A percentile compares a stretch with the other conserved stretches of the same genome.
phyloP scores from a whole-genome alignment of 2,888 invertebrate genomes.

The Troides helena region DNA sequence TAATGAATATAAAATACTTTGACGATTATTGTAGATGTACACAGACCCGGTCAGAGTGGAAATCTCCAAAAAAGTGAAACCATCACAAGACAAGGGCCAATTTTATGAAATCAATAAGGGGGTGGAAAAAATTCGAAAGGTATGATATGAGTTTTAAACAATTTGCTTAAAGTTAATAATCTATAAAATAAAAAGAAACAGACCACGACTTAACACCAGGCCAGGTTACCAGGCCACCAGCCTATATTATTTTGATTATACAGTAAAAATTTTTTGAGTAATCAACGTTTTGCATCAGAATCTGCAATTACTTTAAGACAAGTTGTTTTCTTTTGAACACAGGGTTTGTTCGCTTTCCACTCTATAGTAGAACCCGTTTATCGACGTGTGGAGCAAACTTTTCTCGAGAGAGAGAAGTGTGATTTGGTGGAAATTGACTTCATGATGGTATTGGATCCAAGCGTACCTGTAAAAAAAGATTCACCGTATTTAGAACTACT shows the following conservation, averaged over 20 bases:
- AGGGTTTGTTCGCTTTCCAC: slow-evolving; percentile 77
- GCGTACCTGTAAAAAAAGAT: slow-evolving; percentile 55
- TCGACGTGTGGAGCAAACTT: slow-evolving; percentile 75
- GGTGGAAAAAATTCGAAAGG: slow-evolving; percentile 62
- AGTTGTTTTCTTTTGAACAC: slow-evolving; percentile 20
- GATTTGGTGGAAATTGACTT: slow-evolving; percentile 74
- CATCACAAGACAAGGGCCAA: slow-evolving; percentile 52
- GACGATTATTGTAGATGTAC: slow-evolving; percentile 36
- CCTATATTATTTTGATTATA: too few species aligned
- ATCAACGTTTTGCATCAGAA: too few species aligned
- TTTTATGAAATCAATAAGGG: slow-evolving; percentile 63
- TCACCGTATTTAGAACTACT: slow-evolving; percentile 64
- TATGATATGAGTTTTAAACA: slow-evolving; percentile 27
- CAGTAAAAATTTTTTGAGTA: too few species aligned
- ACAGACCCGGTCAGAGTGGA: slow-evolving; percentile 53
- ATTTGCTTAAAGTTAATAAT: neutral
- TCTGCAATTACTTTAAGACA: neutral
- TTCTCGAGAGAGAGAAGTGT: slow-evolving; percentile 80
- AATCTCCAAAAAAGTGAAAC: slow-evolving; percentile 56
- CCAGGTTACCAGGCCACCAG: too few species aligned
- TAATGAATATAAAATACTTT: too few species aligned
- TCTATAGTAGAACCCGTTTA: slow-evolving; percentile 70
- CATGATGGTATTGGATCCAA: slow-evolving; percentile 49
- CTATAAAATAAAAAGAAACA: neutral
- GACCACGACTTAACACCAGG: too few species aligned